A percentile compares a stretch with the other conserved stretches of the same genome.
phyloP scores from a whole-genome alignment of 2,113 vertebrate species.

The Poeciliopsis occidentalis region DNA sequence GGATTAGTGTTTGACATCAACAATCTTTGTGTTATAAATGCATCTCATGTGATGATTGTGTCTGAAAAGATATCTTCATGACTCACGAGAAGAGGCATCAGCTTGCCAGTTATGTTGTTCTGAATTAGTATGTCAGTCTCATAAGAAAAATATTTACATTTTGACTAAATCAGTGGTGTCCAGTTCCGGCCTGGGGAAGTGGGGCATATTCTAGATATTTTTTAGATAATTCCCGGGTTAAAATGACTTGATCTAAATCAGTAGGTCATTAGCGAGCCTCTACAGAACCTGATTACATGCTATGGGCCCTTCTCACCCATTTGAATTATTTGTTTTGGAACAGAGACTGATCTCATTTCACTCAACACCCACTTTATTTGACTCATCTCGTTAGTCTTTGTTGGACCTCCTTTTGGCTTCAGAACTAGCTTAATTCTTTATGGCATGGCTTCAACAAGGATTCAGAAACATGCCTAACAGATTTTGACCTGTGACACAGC shows the following conservation, averaged over 20 bases:
- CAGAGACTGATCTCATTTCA: too few species aligned
- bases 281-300: too few species aligned
- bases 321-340: too few species aligned
- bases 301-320: too few species aligned
- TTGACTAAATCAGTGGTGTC: background rate
- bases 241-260: too few species aligned
- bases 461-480: background rate
- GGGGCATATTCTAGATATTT: too few species aligned
- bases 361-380: background rate
- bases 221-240: too few species aligned
- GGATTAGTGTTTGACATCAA: background rate
- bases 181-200: background rate
- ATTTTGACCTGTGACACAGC: background rate
- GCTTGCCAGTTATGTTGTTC: background rate
- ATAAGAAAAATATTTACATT: background rate
- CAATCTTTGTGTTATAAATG: background rate
- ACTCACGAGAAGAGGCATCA: background rate
- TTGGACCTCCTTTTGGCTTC: background rate
- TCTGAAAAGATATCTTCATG: background rate
- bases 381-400: background rate
- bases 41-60: background rate
- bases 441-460: background rate
- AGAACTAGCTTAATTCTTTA: background rate
- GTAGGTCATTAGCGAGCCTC: too few species aligned
- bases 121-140: background rate